Conservation (phyloP, 2,888 invertebrate genomes). For the Rhorus exstirpatorius region DNA sequence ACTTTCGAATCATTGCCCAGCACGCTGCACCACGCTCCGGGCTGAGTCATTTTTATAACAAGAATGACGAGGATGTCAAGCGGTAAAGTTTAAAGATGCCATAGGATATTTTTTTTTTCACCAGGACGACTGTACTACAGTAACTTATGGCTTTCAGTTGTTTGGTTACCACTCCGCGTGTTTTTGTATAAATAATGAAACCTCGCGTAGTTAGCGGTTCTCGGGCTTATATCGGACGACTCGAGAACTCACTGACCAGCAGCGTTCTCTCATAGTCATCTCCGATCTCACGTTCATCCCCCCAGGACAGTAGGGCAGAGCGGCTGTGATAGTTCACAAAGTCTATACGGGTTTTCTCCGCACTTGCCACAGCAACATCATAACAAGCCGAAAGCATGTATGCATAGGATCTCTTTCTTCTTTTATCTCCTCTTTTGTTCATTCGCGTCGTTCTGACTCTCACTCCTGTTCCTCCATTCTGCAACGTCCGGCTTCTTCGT, state of each 20-base stretch:
- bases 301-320: constrained; percentile 41
- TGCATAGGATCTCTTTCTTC: constrained; percentile 31
- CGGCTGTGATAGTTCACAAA: constrained; percentile 65
- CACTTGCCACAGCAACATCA: constrained; percentile 57
- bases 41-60: constrained; percentile 6
- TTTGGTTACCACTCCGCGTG: constrained; percentile 20
- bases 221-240: constrained; percentile 3
- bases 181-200: constrained; percentile 44
- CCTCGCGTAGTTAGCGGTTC: constrained; percentile 36
- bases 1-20: not conserved
- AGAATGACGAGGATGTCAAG: constrained; percentile 21
- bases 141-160: constrained; percentile 47
- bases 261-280: constrained; percentile 32
- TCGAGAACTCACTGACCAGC: constrained; percentile 24
- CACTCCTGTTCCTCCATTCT: constrained; percentile 9
- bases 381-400: constrained; percentile 48
- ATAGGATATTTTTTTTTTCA: constrained; percentile 26
- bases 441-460: constrained; percentile 16
- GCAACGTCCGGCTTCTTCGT: constrained; percentile 66
- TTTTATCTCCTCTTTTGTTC: constrained; percentile 34
- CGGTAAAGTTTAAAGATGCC: constrained; percentile 4
- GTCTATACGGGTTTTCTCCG: constrained; percentile 59
- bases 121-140: not conserved
- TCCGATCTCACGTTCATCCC: constrained; percentile 28
- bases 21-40: not conserved